Conservation (phyloP, 2,888 invertebrate genomes). For the Protophormia terraenovae region DNA sequence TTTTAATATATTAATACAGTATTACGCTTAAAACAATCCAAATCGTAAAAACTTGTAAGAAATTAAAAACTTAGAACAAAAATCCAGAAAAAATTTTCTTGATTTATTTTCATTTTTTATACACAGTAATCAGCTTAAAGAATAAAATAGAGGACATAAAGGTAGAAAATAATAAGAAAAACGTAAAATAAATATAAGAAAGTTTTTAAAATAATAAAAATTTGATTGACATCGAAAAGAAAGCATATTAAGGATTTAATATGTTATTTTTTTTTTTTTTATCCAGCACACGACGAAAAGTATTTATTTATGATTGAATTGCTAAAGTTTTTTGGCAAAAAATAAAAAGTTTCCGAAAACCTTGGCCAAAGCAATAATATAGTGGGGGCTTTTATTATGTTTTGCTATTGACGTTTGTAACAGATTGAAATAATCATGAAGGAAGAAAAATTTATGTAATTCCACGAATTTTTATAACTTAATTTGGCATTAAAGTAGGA, state of each 20-base stretch:
- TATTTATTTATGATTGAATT: conserved; percentile 31
- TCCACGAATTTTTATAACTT: not conserved
- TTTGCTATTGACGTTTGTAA: too few species aligned
- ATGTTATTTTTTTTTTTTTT: not conserved
- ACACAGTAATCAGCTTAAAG: not conserved
- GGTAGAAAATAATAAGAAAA: not conserved
- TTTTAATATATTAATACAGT: not conserved
- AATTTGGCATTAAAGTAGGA: too few species aligned
- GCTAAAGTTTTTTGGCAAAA: not conserved
- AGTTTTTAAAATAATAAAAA: conserved; percentile 30
- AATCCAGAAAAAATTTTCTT: not conserved
- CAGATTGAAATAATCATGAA: too few species aligned
- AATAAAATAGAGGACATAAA: not conserved
- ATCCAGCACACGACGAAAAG: too few species aligned
- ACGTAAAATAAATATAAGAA: not conserved
- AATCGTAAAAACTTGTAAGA: not conserved
- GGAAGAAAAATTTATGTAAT: too few species aligned
- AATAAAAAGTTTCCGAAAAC: conserved; percentile 5
- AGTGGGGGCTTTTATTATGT: too few species aligned
- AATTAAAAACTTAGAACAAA: not conserved
- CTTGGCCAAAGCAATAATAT: not conserved
- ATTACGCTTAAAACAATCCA: not conserved
- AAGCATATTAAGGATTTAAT: conserved; percentile 26
- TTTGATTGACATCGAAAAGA: conserved; percentile 52
- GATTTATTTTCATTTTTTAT: not conserved